Base-by-base conservation (phyloP, 2,113 vertebrate genomes). In the Carassius auratus region DNA sequence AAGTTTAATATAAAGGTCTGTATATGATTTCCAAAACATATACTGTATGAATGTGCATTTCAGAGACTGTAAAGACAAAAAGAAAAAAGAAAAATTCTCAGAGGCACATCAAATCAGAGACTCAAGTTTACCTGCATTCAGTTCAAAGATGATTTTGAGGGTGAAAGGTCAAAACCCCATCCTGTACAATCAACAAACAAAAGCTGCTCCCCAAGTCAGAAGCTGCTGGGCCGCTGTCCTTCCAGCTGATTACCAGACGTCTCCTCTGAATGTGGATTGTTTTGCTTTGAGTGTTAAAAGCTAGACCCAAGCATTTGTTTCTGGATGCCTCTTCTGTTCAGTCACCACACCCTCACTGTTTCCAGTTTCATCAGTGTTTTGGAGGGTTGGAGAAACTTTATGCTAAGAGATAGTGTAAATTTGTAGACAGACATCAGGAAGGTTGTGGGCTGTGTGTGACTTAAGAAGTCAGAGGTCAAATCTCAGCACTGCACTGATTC, bases 401-500 rank as follows among this genome's bases (percentile, higher is more conserved):
- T 33, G 14, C 45, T 76, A 45, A 12, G 3, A 55, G 85, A 82
- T 36, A 42, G 26, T 68, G 59, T 77, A 71, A 55, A 82, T 57
- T 57, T 69, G 61, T 30, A 45, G 69, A 19, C n/a, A 48, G 64
- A 26, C 64, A 10, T 74, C n/a, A 36, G 52, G n/a, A 86, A 83
- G 30, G 57, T 55, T 50, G 30, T 86, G 42, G 86, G 71, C 71
- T 74, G 71, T 81, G 78, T 26, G 55, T 61, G 61, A 75, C 7
- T 4, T 26, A 0, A 45, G 57, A 75, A 76, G 75, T 80, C 77
- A 77, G 69, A 83, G 33, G 19, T 78, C 8, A 36, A 57, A 87
- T 45, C 94, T 97, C 96, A 99, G 96, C 97, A 99, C 91, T 99
- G 98, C 96, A 99, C 98, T 14, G 97, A 98, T 89, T 97, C 96